Conservation (phyloP, 2,888 invertebrate species). For the Synergus umbraculus region DNA sequence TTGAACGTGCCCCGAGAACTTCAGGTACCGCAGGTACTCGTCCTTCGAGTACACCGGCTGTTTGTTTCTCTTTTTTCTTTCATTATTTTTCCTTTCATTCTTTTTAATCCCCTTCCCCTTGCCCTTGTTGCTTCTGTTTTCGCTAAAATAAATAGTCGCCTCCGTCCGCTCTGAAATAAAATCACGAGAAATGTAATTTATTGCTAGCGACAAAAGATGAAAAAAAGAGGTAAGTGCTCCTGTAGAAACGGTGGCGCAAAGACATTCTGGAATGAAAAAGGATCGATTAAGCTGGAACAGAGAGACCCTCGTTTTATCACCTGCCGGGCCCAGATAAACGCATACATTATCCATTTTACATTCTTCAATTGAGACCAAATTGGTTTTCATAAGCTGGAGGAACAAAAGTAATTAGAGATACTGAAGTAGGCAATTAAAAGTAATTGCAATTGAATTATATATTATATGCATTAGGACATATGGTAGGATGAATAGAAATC, state of each 20-base stretch:
- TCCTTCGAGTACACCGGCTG: constrained; percentile 17
- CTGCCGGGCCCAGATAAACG: background rate
- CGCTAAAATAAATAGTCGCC: constrained; percentile 30
- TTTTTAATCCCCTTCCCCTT: background rate
- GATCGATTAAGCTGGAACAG: constrained; percentile 9
- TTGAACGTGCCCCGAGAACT: constrained; percentile 11
- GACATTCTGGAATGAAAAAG: constrained; percentile 24
- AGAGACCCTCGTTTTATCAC: constrained; percentile 16
- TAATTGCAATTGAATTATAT: background rate
- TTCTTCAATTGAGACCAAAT: constrained; percentile 1
- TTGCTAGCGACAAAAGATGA: constrained; percentile 30
- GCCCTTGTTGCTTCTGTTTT: background rate
- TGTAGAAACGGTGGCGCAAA: constrained; percentile 25
- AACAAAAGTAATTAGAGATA: background rate
- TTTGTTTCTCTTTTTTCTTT: background rate
- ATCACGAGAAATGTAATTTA: constrained; percentile 29
- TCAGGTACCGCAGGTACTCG: constrained; percentile 16
- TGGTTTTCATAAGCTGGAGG: background rate
- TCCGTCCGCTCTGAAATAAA: constrained; percentile 16
- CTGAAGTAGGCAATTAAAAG: background rate
- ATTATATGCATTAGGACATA: no score
- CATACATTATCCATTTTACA: constrained; percentile 28
- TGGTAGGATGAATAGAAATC: background rate
- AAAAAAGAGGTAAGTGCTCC: constrained; percentile 29
- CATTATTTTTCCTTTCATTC: no score